A percentile compares a stretch with the other conserved stretches of the same genome.
These are phyloP conservation scores for Timema podura DNA, from an alignment of 2,888 invertebrate genomes.

Conservation along the genomic window DNA sequence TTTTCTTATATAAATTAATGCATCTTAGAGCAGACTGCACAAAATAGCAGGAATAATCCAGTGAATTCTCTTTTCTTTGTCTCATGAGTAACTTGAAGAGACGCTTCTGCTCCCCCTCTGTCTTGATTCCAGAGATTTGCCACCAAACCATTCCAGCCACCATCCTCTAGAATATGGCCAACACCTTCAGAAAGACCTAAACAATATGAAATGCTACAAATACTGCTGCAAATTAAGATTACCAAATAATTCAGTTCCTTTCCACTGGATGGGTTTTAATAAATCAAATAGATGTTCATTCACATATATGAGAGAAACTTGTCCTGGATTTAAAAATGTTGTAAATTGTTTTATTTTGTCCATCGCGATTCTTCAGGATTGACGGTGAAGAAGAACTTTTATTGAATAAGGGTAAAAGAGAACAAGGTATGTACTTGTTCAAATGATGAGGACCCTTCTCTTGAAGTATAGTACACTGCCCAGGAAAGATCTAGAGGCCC, in stretches of 20 bases:
- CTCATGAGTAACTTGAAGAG: not conserved
- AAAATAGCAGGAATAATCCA: not conserved
- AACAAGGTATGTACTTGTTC: no score
- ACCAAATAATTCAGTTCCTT: not conserved
- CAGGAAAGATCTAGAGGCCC: no score
- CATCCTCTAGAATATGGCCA: not conserved
- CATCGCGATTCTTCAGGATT: no score
- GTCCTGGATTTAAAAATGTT: not conserved
- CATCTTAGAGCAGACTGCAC: no score
- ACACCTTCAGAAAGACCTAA: not conserved
- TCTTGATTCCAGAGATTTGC: not conserved
- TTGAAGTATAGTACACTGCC: no score
- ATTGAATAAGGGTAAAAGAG: no score
- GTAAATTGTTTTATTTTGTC: no score
- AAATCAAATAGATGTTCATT: not conserved
- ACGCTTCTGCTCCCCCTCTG: slow-evolving; percentile 1
- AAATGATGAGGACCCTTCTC: no score
- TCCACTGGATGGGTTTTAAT: slow-evolving; percentile 29
- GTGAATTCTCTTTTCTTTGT: not conserved
- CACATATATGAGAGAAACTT: no score
- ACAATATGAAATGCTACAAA: not conserved
- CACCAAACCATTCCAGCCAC: not conserved
- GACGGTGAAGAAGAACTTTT: no score
- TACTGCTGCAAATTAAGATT: not conserved
- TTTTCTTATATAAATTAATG: not conserved